A percentile compares a stretch with the other conserved stretches of the same genome.
phyloP scores from a whole-genome alignment of 2,113 vertebrate species.

The Tautogolabrus adspersus region DNA sequence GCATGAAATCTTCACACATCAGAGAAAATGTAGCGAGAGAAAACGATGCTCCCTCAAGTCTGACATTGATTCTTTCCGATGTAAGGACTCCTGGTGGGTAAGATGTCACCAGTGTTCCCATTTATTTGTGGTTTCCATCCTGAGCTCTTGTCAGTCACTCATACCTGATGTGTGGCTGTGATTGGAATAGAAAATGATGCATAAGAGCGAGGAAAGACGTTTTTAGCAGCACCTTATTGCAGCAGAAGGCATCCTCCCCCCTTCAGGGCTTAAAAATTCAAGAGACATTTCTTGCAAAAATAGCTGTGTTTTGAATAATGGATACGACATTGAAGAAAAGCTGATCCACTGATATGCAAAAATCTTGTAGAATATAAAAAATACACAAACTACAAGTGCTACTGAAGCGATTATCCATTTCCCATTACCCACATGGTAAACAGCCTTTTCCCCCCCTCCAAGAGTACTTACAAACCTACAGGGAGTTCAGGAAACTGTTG shows the following conservation, averaged over 20 bases:
- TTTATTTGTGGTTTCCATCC: conserved; percentile 58
- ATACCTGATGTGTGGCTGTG: conserved; percentile 35
- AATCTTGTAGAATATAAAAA: conserved; percentile 36
- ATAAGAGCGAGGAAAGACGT: conserved; percentile 24
- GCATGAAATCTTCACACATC: conserved; percentile 64
- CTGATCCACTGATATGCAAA: conserved; percentile 51
- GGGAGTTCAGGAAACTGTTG: conserved; percentile 47
- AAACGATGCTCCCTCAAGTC: conserved; percentile 25
- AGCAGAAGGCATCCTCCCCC: conserved; percentile 11
- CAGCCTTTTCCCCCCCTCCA: conserved; percentile 28
- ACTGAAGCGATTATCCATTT: conserved; percentile 32
- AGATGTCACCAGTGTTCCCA: conserved; percentile 36
- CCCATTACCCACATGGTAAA: conserved; percentile 48
- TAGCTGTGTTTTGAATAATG: conserved; percentile 52
- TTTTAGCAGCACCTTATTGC: conserved; percentile 28
- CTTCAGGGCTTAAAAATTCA: conserved; percentile 31
- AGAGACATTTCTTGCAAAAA: conserved; percentile 37
- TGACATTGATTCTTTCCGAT: conserved; percentile 74
- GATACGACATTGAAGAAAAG: conserved; percentile 35
- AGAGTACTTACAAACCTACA: conserved; percentile 42
- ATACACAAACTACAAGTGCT: conserved; percentile 37
- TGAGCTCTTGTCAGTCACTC: conserved; percentile 55
- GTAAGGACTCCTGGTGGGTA: conserved; percentile 49
- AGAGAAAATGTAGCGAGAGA: conserved; percentile 55
- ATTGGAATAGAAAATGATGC: conserved; percentile 57